Evolutionary conservation across 2,797 vertebrate genomes (phyloP).

Genomic region (Champsocephalus esox): DNA sequence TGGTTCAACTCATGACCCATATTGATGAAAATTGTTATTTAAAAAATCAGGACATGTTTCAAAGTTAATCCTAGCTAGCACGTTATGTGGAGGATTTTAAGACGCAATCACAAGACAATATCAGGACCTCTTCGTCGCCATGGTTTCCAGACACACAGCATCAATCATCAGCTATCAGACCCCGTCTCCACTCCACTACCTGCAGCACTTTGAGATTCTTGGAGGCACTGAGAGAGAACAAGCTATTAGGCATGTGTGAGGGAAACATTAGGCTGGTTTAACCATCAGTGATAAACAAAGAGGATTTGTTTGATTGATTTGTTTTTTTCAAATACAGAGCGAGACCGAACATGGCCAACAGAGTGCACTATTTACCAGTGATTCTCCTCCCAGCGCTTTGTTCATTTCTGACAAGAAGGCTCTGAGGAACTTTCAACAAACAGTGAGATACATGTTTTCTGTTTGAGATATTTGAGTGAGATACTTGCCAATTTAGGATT

Average conservation of each 20-base stretch:
- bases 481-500: background rate
- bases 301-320: background rate
- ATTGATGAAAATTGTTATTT: background rate
- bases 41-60: background rate
- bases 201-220: background rate
- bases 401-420: background rate
- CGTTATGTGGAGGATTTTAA: constrained; percentile 5
- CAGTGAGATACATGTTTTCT: constrained; percentile 3
- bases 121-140: constrained; percentile 24
- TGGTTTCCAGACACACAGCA: constrained; percentile 33
- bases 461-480: constrained; percentile 4
- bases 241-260: background rate
- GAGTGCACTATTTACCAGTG: constrained; percentile 55
- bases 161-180: constrained; percentile 41
- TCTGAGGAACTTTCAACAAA: constrained; percentile 24
- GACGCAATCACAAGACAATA: constrained; percentile 13
- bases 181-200: background rate
- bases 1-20: background rate
- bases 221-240: background rate
- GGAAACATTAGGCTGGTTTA: constrained; percentile 27
- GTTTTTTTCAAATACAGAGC: background rate
- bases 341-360: constrained; percentile 49
- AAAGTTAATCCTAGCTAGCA: constrained; percentile 12
- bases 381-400: background rate
- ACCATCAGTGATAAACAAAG: background rate